These are phyloP conservation scores for Dysmachus trigonus DNA, from an alignment of 2,888 invertebrate genomes.

Conservation along the genomic window DNA sequence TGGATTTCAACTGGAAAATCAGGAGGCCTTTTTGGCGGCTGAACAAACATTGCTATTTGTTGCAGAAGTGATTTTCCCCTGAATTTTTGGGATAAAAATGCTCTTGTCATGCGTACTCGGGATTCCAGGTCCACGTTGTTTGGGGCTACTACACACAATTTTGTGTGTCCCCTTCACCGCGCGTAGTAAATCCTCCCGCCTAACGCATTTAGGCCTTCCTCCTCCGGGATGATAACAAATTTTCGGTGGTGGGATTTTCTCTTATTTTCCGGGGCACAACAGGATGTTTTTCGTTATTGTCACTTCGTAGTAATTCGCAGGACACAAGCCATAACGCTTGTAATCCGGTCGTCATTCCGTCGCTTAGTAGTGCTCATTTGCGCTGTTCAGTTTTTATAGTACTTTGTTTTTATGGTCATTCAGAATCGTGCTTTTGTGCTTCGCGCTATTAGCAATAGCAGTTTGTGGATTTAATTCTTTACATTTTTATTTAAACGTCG, in stretches of 20 bases:
- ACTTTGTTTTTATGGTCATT: background rate
- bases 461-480: background rate
- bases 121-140: background rate
- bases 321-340: constrained; percentile 38
- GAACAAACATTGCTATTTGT: background rate
- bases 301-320: constrained; percentile 42
- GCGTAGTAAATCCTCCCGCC: background rate
- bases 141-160: background rate
- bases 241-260: constrained; percentile 21
- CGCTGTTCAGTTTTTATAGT: background rate
- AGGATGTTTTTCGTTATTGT: constrained; percentile 23
- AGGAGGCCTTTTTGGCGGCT: background rate
- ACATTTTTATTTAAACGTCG: no score
- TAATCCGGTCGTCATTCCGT: constrained; percentile 15
- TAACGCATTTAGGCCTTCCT: background rate
- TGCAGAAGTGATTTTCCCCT: background rate
- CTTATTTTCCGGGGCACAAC: background rate
- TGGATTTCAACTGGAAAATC: background rate
- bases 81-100: background rate
- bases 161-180: background rate
- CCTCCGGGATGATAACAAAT: background rate
- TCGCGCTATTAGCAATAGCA: background rate
- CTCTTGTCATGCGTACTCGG: background rate
- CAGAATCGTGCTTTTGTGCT: background rate
- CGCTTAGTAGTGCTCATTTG: background rate